Evolutionary conservation across 2,888 invertebrate genomes (phyloP), one percentile per base, ranked within the genome.

Genomic region (Tipula vernalis): DNA sequence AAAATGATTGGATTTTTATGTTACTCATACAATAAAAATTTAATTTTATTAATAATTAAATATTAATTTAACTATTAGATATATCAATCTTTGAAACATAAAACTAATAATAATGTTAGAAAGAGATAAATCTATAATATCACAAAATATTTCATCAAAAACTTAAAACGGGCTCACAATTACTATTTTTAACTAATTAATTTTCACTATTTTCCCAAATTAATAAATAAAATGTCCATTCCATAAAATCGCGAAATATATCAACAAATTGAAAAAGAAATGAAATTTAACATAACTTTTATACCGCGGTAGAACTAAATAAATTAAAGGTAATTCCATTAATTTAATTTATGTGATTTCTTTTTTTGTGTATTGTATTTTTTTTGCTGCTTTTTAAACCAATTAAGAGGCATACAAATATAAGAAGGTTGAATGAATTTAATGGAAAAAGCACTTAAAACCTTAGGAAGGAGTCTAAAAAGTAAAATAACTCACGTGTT

Each of bases 401-500:
- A 86, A 41, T 86, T 86, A 41, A 42, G 42, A 86, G 12, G 15
- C 28, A 42, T 86, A 28, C 44, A 85, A 85, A 85, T 85, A 85
- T 85, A 41, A 85, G 84, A 85, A 41, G 84, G n/a, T 85, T 85
- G 84, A 85, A 41, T 71, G 71, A 71, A 71, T 71, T 28, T 18
- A 84, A 39, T 41, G n/a, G 84, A 41, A 84, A 41, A 84, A 84
- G n/a, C 36, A 84, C 84, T 84, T 51, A 86, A 51, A 51, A 86
- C 44, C 44, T 39, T 47, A 36, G 36, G 28, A 51, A 86, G 36
- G 47, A 51, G 51, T 42, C 85, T 47, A 86, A 47, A 86, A 57
- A 86, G 10, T 28, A 86, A 51, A 47, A 86, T 51, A 86, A 86
- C 86, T 86, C 86, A 86, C 86, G 51, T 86, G 86, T 86, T 86